Evolutionary conservation across 2,888 invertebrate genomes (phyloP), one percentile per base, ranked within the genome.

Genomic region (Noctua fimbriata): DNA sequence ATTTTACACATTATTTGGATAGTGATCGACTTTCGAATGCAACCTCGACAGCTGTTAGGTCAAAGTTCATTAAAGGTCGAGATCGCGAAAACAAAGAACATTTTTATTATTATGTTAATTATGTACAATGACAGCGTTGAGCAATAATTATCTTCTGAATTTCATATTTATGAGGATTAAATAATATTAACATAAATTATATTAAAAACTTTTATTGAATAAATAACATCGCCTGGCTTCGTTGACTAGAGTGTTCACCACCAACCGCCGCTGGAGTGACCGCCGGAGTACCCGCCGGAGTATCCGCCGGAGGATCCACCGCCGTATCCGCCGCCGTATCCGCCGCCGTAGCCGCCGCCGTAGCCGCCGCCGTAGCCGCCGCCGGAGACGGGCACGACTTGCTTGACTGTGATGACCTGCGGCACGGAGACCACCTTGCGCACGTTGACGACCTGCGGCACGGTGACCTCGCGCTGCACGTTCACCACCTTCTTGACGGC

Each of bases 371-470:
- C 81, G 18, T 74, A 78, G 55, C 82, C 78, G 79, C 47, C 81
- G 44, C 74, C 69, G 69, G 92, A 91, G 76, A 88, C 81, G 73
- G 92, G 87, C 74, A 91, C 90, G 18, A 93, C 87, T 86, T 93
- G 91, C 82, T 93, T 90, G 82, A 93, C 94, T 72, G 93, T 90
- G 84, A 95, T 92, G 81, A 94, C 92, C 86, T 93, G 93, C 58
- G 93, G 94, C 67, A 91, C 93, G 83, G 94, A 92, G 84, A 95
- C 91, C 52, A 93, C 89, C 87, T 92, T 94, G 81, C 90, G 93
- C 47, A 93, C 93, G 71, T 85, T 83, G 80, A 93, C 88, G 24
- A 92, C 91, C 79, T 92, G 91, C 0, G 93, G 93, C 70, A 93
- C 92, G 74, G 87, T 84, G 77, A 93, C 88, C 73, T 91, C 92